phyloP scores from a whole-genome alignment of 1,140 invertebrate genomes.

The Lasioglossum albipes region DNA sequence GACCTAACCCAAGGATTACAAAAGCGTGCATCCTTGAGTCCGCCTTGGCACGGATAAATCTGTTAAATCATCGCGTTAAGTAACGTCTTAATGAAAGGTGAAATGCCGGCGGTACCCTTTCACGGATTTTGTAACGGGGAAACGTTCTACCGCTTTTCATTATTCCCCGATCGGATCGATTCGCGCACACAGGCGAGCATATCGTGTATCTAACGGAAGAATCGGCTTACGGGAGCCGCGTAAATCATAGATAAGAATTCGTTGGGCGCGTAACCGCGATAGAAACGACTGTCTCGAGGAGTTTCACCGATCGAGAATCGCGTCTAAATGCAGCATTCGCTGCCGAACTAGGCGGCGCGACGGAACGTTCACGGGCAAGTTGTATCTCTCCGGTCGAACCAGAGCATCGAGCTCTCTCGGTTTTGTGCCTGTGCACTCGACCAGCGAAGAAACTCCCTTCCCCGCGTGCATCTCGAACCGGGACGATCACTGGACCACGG shows the following conservation, averaged over 20 bases:
- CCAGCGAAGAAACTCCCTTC: slow-evolving; percentile 12
- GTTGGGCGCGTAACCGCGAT: too few species aligned
- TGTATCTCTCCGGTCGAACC: slow-evolving; percentile 21
- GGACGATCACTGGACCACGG: slow-evolving; percentile 1
- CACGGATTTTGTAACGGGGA: not conserved
- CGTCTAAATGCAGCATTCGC: too few species aligned
- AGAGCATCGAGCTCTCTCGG: slow-evolving; percentile 1
- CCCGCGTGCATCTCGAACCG: slow-evolving; percentile 5
- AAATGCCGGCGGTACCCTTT: not conserved
- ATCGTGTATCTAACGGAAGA: too few species aligned
- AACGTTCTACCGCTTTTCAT: too few species aligned
- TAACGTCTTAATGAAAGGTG: slow-evolving; percentile 8
- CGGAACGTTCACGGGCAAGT: slow-evolving; percentile 12
- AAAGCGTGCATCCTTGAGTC: not conserved
- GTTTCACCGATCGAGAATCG: too few species aligned
- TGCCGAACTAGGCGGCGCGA: not conserved
- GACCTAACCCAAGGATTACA: too few species aligned
- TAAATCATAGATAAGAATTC: too few species aligned
- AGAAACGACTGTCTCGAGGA: too few species aligned
- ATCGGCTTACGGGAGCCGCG: too few species aligned
- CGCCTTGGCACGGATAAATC: slow-evolving; percentile 31
- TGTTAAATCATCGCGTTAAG: slow-evolving; percentile 36
- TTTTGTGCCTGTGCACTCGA: slow-evolving; percentile 10
- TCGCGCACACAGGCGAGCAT: too few species aligned
- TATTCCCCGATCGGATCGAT: too few species aligned